phyloP scores from a whole-genome alignment of 53 echinoderm and acorn worm genomes.

The Henricia sp. region DNA sequence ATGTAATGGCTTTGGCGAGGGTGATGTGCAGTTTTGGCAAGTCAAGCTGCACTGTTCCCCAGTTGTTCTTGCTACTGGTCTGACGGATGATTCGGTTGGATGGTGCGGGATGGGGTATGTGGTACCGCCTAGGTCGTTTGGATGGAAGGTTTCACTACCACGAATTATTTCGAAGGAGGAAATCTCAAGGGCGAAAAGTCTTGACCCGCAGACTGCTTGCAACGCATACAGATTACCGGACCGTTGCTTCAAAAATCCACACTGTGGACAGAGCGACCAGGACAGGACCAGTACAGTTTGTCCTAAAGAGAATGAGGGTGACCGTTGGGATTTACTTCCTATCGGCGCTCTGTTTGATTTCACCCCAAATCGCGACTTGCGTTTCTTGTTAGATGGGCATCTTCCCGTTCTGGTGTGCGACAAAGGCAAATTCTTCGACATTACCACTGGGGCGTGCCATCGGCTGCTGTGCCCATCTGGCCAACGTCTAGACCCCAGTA shows the following conservation, averaged over 20 bases:
- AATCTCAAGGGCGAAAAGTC: background rate
- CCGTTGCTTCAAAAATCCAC: background rate
- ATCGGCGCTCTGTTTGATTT: conserved; percentile 14
- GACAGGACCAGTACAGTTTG: too few relatives aligned
- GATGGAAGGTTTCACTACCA: background rate
- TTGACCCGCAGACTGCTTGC: background rate
- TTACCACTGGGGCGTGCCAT: background rate
- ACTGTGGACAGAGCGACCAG: background rate
- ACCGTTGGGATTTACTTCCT: background rate
- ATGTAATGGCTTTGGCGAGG: background rate
- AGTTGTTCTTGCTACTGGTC: background rate
- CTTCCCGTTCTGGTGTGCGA: conserved; percentile 6
- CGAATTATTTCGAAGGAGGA: background rate
- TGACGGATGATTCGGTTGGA: conserved; percentile 9
- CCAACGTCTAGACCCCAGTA: background rate
- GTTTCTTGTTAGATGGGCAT: background rate
- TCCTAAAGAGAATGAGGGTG: too few relatives aligned
- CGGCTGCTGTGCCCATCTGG: background rate
- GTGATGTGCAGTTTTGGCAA: conserved; percentile 10
- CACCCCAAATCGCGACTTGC: background rate
- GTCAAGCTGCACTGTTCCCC: background rate
- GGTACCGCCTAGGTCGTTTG: background rate
- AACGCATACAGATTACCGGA: background rate
- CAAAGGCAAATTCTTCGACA: background rate
- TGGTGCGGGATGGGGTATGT: background rate